A percentile compares a stretch with the other conserved stretches of the same genome.
Conservation (phyloP, 2,888 invertebrate genomes). For the Tenthredo scrophulariae region DNA sequence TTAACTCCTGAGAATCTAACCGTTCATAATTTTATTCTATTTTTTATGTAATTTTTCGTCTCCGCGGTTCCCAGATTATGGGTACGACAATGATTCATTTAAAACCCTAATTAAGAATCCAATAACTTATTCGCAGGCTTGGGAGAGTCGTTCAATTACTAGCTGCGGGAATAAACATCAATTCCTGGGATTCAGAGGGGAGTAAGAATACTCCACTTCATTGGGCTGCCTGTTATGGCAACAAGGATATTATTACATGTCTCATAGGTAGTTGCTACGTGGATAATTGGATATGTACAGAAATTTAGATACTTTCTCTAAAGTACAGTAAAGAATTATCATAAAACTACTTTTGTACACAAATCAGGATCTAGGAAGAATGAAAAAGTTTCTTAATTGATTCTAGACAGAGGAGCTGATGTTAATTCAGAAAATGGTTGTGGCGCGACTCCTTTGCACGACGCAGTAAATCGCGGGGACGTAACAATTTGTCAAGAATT, state of each 20-base stretch:
- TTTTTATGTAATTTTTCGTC: not conserved
- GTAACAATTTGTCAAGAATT: conserved; percentile 80
- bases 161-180: conserved; percentile 81
- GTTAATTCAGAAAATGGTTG: conserved; percentile 81
- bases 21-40: conserved; percentile 28
- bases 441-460: conserved; percentile 83
- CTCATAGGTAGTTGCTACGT: conserved; percentile 78
- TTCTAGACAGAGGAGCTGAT: conserved; percentile 80
- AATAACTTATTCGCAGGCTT: conserved; percentile 75
- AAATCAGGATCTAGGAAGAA: not conserved
- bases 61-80: conserved; percentile 25
- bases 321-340: not conserved
- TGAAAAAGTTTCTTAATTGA: not conserved
- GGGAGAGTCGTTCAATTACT: conserved; percentile 81
- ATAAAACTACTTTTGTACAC: conserved; percentile 23
- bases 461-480: conserved; percentile 81
- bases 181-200: conserved; percentile 82
- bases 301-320: conserved; percentile 9
- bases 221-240: conserved; percentile 84
- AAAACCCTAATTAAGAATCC: not conserved
- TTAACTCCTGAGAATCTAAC: not conserved
- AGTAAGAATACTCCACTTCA: conserved; percentile 83
- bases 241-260: conserved; percentile 80
- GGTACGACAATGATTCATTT: conserved; percentile 48
- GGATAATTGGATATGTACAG: conserved; percentile 14